Evolutionary conservation across 2,888 invertebrate genomes (phyloP).

Genomic region (Myopa testacea): DNA sequence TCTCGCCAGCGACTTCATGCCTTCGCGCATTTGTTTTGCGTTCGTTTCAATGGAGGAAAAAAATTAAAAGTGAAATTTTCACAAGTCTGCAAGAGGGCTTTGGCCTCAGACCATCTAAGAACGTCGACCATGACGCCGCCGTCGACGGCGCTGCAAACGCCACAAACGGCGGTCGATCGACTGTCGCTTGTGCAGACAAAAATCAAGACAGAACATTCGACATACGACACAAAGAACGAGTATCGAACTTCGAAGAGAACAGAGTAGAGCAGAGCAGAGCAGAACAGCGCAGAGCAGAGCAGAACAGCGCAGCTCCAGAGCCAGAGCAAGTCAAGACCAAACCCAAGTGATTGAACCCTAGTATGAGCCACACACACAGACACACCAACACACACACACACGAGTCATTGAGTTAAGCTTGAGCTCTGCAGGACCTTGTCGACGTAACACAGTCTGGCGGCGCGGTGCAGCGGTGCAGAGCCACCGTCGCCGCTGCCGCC

Average conservation of each 20-base stretch:
- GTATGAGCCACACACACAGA: slow-evolving; percentile 32
- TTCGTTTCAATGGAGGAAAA: slow-evolving; percentile 58
- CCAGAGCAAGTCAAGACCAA: slow-evolving; percentile 61
- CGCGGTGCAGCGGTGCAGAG: slow-evolving; percentile 43
- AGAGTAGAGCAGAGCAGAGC: not conserved
- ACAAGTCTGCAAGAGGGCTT: slow-evolving; percentile 53
- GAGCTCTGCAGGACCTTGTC: slow-evolving; percentile 42
- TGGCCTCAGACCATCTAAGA: slow-evolving; percentile 53
- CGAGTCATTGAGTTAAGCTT: not conserved
- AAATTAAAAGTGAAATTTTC: slow-evolving; percentile 68
- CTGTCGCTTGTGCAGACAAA: slow-evolving; percentile 40
- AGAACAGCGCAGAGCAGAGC: not conserved
- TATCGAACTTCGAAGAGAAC: too few relatives aligned
- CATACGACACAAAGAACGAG: too few relatives aligned
- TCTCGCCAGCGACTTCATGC: not conserved
- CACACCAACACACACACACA: slow-evolving; percentile 20
- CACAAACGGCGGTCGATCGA: slow-evolving; percentile 16
- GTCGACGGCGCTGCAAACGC: slow-evolving; percentile 25
- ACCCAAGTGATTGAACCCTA: slow-evolving; percentile 47
- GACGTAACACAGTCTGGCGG: slow-evolving; percentile 23
- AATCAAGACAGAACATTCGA: not conserved
- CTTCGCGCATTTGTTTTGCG: slow-evolving; percentile 19
- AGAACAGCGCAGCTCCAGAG: slow-evolving; percentile 9
- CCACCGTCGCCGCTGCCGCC: slow-evolving; percentile 19
- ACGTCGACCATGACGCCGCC: slow-evolving; percentile 43